Evolutionary conservation across 2,797 vertebrate species (phyloP), one percentile per base, ranked within the genome.

Genomic region (Enteromius unitaeniatus): DNA sequence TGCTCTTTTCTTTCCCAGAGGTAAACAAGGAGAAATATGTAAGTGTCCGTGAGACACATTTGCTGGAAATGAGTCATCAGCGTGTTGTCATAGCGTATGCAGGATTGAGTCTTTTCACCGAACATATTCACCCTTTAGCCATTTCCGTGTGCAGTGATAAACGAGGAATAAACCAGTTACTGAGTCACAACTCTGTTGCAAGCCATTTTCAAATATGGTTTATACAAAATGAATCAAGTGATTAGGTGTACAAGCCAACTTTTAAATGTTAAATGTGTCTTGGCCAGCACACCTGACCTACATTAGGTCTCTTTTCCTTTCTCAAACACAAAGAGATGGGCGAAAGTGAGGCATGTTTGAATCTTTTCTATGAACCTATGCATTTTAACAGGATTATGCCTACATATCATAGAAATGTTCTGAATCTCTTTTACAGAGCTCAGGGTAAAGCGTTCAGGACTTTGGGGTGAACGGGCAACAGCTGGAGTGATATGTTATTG

Each of bases 41-140:
- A 82, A 81, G 83, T 84, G 78, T 88, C 84, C 62, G 4, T 86
- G 82, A 85, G 77, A 75, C 58, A 85, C 64, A 84, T 74, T 88
- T 84, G 80, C 69, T 80, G 77, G 68, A 83, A 85, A 85, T 87
- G 86, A 85, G 81, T 89, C 88, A 86, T 89, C 84, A 74, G 72
- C 69, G 65, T 86, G 84, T 84, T 87, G 86, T 87, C 84, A 80
- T 86, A 84, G 82, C 82, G 19, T 79, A 70, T 79, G 68, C 82
- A 79, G 72, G 77, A 85, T 84, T 83, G 70, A 87, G 76, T 84
- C 53, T 73, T 87, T 74, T 73, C n/a, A 55, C 64, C 70, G 47
- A 84, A 64, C 53, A 87, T 79, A 78, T 68, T 53, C 79, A 84
- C 69, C 75, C 79, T 78, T 76, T 74, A 67, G 37, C 62, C 74